Conservation (phyloP, 2,113 vertebrate species). For the Pardalotus punctatus region DNA sequence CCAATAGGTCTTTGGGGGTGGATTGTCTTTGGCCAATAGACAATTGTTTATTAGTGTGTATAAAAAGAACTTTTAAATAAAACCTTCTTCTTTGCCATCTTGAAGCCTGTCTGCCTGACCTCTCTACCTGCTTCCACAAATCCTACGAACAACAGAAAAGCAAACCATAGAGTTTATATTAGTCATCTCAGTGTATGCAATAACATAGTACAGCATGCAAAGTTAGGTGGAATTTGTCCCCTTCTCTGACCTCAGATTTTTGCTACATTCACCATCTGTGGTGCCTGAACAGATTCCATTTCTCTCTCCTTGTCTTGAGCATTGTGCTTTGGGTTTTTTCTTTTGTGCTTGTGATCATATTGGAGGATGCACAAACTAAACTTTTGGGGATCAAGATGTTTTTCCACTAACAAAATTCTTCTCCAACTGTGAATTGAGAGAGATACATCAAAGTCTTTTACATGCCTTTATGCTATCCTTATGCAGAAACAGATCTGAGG, state of each 20-base stretch:
- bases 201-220: neutral
- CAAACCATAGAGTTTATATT: neutral
- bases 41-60: too few relatives aligned
- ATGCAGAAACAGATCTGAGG: neutral
- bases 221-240: neutral
- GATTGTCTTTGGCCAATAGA: too few relatives aligned
- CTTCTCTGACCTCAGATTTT: neutral
- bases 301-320: neutral
- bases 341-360: neutral
- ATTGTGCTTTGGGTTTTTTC: neutral
- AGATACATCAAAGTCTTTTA: neutral
- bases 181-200: neutral
- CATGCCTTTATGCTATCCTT: neutral
- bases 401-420: neutral
- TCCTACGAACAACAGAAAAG: too few relatives aligned
- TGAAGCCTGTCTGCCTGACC: too few relatives aligned
- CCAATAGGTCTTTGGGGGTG: too few relatives aligned
- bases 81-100: too few relatives aligned
- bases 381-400: neutral
- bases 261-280: neutral
- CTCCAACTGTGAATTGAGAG: neutral
- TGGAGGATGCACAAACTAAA: neutral
- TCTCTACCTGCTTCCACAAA: too few relatives aligned
- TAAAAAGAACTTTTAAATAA: too few relatives aligned
- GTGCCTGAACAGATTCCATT: neutral